Conservation (phyloP, 2,113 vertebrate genomes). For the Syrrhaptes paradoxus region DNA sequence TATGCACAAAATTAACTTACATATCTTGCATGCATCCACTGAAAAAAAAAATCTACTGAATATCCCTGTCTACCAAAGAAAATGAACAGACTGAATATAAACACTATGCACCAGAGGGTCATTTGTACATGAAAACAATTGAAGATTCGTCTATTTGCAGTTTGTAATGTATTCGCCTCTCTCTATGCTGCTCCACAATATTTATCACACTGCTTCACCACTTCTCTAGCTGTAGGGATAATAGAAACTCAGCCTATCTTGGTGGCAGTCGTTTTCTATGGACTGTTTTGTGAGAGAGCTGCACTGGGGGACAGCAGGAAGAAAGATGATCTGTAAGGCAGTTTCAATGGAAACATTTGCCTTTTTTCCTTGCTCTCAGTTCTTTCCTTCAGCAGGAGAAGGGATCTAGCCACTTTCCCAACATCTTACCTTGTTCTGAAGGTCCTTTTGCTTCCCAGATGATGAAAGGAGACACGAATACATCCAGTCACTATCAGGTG, state of each 20-base stretch:
- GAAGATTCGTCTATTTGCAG: not conserved
- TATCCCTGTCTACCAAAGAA: not conserved
- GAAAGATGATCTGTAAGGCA: not conserved
- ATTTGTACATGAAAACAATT: not conserved
- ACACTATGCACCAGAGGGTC: not conserved
- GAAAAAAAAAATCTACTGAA: not conserved
- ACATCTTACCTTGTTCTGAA: not conserved
- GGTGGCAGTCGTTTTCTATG: not conserved
- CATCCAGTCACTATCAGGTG: not conserved
- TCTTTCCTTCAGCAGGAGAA: not conserved
- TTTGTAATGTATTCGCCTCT: not conserved
- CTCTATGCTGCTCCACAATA: not conserved
- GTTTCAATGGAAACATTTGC: not conserved
- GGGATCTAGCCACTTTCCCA: not conserved
- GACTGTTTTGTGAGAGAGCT: not conserved
- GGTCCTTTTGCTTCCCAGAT: not conserved
- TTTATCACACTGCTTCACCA: not conserved
- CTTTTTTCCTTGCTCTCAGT: not conserved
- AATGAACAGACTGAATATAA: not conserved
- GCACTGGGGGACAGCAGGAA: not conserved
- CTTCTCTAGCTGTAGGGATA: not conserved
- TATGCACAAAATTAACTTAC: not conserved
- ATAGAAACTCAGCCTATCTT: not conserved
- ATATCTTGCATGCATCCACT: not conserved
- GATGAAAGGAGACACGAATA: not conserved